Conservation (phyloP, 2,113 vertebrate species). For the Garra rufa region DNA sequence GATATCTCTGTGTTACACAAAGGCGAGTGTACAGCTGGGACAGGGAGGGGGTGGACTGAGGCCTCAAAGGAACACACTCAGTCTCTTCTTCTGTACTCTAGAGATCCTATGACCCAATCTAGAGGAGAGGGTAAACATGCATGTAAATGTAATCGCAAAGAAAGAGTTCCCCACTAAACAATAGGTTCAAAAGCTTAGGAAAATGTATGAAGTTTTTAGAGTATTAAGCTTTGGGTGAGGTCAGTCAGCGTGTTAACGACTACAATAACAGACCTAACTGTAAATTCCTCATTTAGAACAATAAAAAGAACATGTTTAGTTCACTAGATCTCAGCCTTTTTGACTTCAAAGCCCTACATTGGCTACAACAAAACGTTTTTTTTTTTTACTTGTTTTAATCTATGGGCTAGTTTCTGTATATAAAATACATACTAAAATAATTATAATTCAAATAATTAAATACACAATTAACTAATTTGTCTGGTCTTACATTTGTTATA, state of each 20-base stretch:
- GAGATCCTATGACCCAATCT: background rate
- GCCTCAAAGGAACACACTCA: background rate
- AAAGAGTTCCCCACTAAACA: background rate
- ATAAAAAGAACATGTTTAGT: background rate
- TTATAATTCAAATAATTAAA: background rate
- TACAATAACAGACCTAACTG: background rate
- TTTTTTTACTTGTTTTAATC: background rate
- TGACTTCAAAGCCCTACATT: background rate
- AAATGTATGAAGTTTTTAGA: background rate
- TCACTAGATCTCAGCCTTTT: background rate
- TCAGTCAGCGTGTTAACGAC: background rate
- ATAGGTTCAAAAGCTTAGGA: background rate
- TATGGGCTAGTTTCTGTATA: background rate
- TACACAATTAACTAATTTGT: background rate
- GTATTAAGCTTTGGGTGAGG: background rate
- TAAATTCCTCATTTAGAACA: background rate
- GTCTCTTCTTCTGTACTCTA: conserved; percentile 1
- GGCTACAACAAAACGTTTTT: background rate
- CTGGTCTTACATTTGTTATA: background rate
- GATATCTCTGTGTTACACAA: conserved; percentile 80
- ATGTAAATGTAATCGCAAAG: background rate
- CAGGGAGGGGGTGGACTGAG: conserved; percentile 37
- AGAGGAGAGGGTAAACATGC: background rate
- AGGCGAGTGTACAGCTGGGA: conserved; percentile 59
- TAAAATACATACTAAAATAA: background rate